A percentile compares a stretch with the other conserved stretches of the same genome.
phyloP scores from a whole-genome alignment of 2,113 vertebrate genomes.

The Acanthochromis polyacanthus region DNA sequence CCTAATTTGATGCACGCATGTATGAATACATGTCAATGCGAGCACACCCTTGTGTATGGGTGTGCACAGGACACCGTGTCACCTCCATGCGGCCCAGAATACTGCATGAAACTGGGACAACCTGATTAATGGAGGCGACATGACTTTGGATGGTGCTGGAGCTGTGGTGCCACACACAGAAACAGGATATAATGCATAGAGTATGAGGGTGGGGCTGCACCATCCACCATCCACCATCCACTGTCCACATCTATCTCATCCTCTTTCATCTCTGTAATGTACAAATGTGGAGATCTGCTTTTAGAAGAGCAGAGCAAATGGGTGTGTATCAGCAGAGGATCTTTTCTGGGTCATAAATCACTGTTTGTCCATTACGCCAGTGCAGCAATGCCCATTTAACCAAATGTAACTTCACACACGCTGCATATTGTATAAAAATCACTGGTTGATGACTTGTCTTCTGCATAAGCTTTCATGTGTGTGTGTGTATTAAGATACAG shows the following conservation, averaged over 20 bases:
- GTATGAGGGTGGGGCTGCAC: slow-evolving; percentile 25
- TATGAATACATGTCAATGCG: slow-evolving; percentile 43
- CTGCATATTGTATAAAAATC: background rate
- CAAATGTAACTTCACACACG: background rate
- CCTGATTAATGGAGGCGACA: slow-evolving; percentile 49
- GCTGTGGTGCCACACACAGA: slow-evolving; percentile 28
- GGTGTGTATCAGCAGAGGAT: slow-evolving; percentile 22
- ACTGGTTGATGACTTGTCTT: background rate
- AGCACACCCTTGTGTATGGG: slow-evolving; percentile 13
- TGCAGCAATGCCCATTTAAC: background rate
- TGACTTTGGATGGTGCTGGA: slow-evolving; percentile 24
- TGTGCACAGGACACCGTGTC: background rate
- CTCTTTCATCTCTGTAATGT: slow-evolving; percentile 34
- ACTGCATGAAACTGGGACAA: slow-evolving; percentile 40
- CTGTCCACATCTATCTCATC: slow-evolving; percentile 14
- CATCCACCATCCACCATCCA: slow-evolving; percentile 2
- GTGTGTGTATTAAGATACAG: background rate
- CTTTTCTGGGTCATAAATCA: background rate
- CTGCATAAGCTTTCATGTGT: background rate
- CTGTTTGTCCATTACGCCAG: background rate
- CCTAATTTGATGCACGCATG: slow-evolving; percentile 19
- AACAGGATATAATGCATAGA: slow-evolving; percentile 45
- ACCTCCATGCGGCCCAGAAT: slow-evolving; percentile 13
- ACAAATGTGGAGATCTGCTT: slow-evolving; percentile 44
- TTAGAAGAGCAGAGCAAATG: slow-evolving; percentile 45